Evolutionary conservation across 2,113 vertebrate genomes (phyloP).

Genomic region (Ammodytes dubius): DNA sequence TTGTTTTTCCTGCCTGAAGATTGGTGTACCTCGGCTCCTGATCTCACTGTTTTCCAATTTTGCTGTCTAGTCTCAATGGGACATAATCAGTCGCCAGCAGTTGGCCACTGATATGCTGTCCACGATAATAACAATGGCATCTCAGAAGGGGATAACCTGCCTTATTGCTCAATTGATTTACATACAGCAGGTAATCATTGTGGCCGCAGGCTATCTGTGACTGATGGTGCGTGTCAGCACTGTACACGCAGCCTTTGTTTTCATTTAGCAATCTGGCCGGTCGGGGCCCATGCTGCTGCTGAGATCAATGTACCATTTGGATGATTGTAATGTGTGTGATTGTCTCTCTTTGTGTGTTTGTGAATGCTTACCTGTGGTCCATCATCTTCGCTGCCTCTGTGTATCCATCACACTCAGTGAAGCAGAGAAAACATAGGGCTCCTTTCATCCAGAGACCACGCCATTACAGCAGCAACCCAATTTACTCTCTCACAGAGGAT

Average conservation of each 20-base stretch:
- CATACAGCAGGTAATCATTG: constrained; percentile 76
- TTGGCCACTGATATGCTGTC: constrained; percentile 69
- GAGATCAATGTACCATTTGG: constrained; percentile 69
- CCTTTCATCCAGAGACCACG: constrained; percentile 27
- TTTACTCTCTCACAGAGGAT: constrained; percentile 55
- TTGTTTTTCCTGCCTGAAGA: constrained; percentile 42
- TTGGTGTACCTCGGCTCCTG: constrained; percentile 27
- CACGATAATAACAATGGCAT: constrained; percentile 61
- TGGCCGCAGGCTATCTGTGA: constrained; percentile 71
- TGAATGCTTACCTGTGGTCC: constrained; percentile 66
- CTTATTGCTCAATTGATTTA: constrained; percentile 80
- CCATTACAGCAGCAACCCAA: constrained; percentile 50
- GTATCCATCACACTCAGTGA: constrained; percentile 61
- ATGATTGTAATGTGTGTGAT: constrained; percentile 50
- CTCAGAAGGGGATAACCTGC: constrained; percentile 69
- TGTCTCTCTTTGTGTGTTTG: constrained; percentile 18
- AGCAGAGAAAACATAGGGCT: constrained; percentile 26
- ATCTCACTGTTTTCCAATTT: constrained; percentile 71
- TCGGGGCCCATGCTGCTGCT: constrained; percentile 49
- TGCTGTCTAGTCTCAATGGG: constrained; percentile 45
- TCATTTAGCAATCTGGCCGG: constrained; percentile 70
- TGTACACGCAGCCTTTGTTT: constrained; percentile 74
- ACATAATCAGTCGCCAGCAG: constrained; percentile 66
- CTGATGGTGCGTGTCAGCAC: constrained; percentile 78
- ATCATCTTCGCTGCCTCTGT: constrained; percentile 60